Conservation (phyloP, 2,113 vertebrate genomes). For the Amphiprion percula region DNA sequence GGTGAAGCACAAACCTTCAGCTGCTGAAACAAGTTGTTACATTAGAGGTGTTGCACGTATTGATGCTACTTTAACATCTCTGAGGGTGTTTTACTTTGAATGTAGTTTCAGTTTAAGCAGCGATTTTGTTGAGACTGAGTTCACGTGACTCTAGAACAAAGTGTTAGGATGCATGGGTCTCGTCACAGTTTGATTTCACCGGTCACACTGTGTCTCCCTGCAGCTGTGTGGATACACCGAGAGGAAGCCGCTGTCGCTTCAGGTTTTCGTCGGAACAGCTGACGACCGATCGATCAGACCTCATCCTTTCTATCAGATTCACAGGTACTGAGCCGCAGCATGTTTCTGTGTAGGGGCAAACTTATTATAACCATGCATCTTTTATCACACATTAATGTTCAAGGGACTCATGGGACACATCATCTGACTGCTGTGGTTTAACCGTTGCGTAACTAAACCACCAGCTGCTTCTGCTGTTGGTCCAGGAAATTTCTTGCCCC, state of each 20-base stretch:
- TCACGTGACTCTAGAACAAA: not conserved
- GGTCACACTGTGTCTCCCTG: slow-evolving; percentile 13
- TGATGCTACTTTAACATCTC: not conserved
- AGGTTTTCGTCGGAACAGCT: slow-evolving; percentile 95
- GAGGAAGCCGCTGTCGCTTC: slow-evolving; percentile 92
- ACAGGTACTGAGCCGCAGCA: slow-evolving; percentile 78
- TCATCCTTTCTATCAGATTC: slow-evolving; percentile 95
- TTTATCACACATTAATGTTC: not conserved
- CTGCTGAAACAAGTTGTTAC: not conserved
- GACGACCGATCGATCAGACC: slow-evolving; percentile 92
- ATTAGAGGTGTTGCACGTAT: not conserved
- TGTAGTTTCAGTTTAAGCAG: not conserved
- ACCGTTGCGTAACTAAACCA: slow-evolving; percentile 35
- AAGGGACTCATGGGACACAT: not conserved
- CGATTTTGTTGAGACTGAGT: not conserved
- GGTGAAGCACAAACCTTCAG: slow-evolving; percentile 74
- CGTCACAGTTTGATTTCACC: slow-evolving; percentile 40
- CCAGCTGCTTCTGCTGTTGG: slow-evolving; percentile 35
- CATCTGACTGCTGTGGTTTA: slow-evolving; percentile 19
- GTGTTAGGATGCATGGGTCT: slow-evolving; percentile 14
- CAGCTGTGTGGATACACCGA: slow-evolving; percentile 90
- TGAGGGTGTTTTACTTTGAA: not conserved
- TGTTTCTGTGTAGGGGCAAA: not conserved
- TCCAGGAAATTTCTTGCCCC: slow-evolving; percentile 25
- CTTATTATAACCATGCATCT: not conserved